Evolutionary conservation across 2,113 vertebrate genomes (phyloP), one percentile per base, ranked within the genome.

Genomic region (Epinephelus fuscoguttatus): DNA sequence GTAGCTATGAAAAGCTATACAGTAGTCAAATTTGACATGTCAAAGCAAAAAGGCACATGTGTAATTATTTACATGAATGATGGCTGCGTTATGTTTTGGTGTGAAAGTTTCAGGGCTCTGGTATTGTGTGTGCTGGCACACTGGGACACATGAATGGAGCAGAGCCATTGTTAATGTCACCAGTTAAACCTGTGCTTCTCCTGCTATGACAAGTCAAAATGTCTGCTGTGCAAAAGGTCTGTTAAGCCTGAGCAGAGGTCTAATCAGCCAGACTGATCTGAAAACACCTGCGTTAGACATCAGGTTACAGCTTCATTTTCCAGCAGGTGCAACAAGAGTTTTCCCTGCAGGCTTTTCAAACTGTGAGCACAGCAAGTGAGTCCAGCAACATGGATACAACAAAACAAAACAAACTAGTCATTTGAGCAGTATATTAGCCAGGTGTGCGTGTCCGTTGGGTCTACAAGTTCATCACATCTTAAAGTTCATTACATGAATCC

Each of bases 401-500:
- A 19, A 33, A 61, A 33, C 25, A 70, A 55, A 60, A 61, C 47
- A 33, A 68, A 57, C 18, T 12, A 8, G 30, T 42, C 3, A 9
- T 8, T 37, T 8, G 15, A 30, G 42, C 49, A 37, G 69, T 45
- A 37, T 37, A 37, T 37, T 37, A 37, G 33, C 33, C 11, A 45
- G 42, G 25, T 30, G 13, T 50, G 1, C 37, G 40, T 25, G 42
- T 49, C 42, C 42, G 42, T 47, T 18, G 57, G 4, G 50, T 18
- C 72, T 15, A 61, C 49, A 62, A 11, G 68, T 80, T 74, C 12
- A 82, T 74, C 72, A 69, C 68, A 63, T 81, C 57, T 42, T 21
- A 52, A 70, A 67, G 56, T 80, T 70, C 45, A 84, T 84, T 78
- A 76, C 53, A 67, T 19, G 18, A 76, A 66, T 7, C 70, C 66